Percentiles rank a stretch among this genome's conserved stretches.
Evolutionary conservation across 2,888 invertebrate species (phyloP).

Genomic region (Lamellibrachia columna): DNA sequence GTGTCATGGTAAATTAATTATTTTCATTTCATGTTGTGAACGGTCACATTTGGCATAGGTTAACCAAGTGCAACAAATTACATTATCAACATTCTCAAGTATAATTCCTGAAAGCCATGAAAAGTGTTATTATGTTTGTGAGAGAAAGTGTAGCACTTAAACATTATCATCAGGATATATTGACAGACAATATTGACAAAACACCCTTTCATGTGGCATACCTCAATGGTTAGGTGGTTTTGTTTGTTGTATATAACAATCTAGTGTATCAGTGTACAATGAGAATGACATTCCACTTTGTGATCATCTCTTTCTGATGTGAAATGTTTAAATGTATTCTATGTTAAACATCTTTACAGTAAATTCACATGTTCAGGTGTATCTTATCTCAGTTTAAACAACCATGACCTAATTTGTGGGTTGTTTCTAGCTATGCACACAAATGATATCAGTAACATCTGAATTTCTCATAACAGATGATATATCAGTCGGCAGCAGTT

Average conservation of each 20-base stretch:
- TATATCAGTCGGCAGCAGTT: background rate
- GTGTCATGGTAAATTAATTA: background rate
- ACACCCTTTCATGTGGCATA: background rate
- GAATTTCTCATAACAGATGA: background rate
- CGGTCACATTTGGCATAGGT: background rate
- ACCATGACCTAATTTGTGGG: background rate
- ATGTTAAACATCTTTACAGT: too few species aligned
- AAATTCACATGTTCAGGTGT: too few species aligned
- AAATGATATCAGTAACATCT: background rate
- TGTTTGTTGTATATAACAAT: too few species aligned
- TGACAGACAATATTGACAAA: background rate
- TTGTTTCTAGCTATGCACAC: background rate
- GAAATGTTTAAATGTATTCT: too few species aligned
- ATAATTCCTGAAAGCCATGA: background rate
- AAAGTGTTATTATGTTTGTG: background rate
- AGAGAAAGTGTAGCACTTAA: background rate
- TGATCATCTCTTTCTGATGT: background rate
- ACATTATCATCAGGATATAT: background rate
- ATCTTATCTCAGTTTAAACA: background rate
- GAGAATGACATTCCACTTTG: background rate
- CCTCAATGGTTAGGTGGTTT: too few species aligned
- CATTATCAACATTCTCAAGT: background rate
- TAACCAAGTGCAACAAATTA: background rate
- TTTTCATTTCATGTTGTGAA: background rate
- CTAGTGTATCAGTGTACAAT: background rate